Percentiles rank a stretch among this genome's conserved stretches.
phyloP scores from a whole-genome alignment of 2,888 invertebrate genomes.

The Andrena minutula region DNA sequence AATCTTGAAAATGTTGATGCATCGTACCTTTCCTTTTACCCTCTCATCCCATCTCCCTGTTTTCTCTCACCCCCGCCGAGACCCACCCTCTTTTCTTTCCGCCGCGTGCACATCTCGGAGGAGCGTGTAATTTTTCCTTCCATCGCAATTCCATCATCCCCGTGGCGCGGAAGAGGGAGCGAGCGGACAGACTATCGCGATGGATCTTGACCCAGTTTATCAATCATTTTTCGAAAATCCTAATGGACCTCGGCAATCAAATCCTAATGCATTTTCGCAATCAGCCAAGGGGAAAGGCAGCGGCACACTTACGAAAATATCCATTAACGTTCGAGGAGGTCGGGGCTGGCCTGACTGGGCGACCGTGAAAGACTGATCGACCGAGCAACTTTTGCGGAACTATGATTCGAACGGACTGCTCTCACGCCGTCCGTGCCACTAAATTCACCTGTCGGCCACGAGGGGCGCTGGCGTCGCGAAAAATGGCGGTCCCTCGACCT shows the following conservation, averaged over 20 bases:
- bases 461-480: neutral
- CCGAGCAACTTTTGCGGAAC: slow-evolving; percentile 36
- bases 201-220: slow-evolving; percentile 14
- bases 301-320: slow-evolving; percentile 44
- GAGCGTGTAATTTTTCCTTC: neutral
- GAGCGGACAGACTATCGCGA: neutral
- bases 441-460: slow-evolving; percentile 4
- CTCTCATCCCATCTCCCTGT: too few relatives aligned
- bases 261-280: slow-evolving; percentile 57
- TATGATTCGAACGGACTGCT: slow-evolving; percentile 38
- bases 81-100: too few relatives aligned
- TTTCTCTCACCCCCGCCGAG: too few relatives aligned
- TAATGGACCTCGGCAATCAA: slow-evolving; percentile 53
- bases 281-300: slow-evolving; percentile 32
- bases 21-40: too few relatives aligned
- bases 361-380: slow-evolving; percentile 31
- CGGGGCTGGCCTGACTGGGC: slow-evolving; percentile 7
- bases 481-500: neutral
- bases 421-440: neutral
- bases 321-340: slow-evolving; percentile 46
- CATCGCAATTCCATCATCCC: slow-evolving; percentile 1
- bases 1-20: too few relatives aligned
- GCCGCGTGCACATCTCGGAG: neutral
- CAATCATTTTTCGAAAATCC: slow-evolving; percentile 41
- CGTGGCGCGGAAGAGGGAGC: neutral